Base-by-base conservation (phyloP, 2,797 vertebrate species). In the Acridotheres tristis region DNA sequence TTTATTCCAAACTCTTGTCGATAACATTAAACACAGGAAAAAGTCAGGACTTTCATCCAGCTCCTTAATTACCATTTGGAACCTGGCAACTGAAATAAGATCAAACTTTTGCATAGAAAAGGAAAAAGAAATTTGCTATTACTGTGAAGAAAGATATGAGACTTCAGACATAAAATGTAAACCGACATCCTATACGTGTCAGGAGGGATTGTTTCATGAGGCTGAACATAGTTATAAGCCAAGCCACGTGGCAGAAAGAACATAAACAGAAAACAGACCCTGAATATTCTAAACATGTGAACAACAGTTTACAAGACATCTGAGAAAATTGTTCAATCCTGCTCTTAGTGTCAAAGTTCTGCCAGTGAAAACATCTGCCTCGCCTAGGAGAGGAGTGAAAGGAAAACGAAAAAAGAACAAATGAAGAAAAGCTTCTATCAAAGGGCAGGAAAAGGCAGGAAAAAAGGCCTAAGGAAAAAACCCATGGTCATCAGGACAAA, bases 11-110 rank as follows among this genome's bases (percentile, higher is more conserved):
- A 85, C 16, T 75, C 72, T 83, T 7, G 5, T 61, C 0, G 23
- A 95, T 73, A 88, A 93, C 95, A 86, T 93, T 88, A 95, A 89
- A 91, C 73, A 72, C 9, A 26, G 57, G 57, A 82, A 89, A 74
- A 76, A 78, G 82, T 67, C 95, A 92, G 77, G 55, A 83, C 67
- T 78, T 74, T 74, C 50, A 89, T 92, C 92, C 94, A 95, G 57
- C 27, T 84, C 58, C 40, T 87, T 87, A 81, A 92, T 94, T 87
- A 78, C 71, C 76, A 89, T 75, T 77, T 94, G 75, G 75, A 92
- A 30, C 50, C 83, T 85, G 38, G 53, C 43, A 88, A 55, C 48
- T 66, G 71, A 94, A 94, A 59, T n/a, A 62, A 73, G 51, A 92
- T 51, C 25, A 75, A 72, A 93, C 67, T 77, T 77, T 27, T 63